These are phyloP conservation scores for Bradysia coprophila DNA, from an alignment of 1,140 invertebrate genomes.

Conservation along the genomic window DNA sequence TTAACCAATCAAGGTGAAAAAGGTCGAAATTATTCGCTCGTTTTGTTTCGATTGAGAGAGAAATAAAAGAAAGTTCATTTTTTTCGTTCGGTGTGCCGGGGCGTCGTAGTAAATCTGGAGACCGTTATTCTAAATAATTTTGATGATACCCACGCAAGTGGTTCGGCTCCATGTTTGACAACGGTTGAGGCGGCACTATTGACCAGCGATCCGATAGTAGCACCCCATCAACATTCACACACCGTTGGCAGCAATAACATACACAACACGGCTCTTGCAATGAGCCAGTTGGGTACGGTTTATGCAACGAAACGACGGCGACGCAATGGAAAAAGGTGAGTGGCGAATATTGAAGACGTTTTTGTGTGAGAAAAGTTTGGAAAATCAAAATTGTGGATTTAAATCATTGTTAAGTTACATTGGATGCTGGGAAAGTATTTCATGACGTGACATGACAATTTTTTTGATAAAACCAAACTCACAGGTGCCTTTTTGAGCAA, in stretches of 20 bases:
- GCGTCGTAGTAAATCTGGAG: background rate
- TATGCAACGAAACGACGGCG: conserved; percentile 85
- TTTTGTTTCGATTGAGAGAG: too few relatives aligned
- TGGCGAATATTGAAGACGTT: conserved; percentile 2
- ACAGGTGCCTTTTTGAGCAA: too few relatives aligned
- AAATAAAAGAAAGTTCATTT: too few relatives aligned
- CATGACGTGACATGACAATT: too few relatives aligned
- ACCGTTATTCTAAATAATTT: background rate
- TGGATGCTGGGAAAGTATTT: too few relatives aligned
- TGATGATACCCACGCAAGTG: background rate
- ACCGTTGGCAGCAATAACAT: background rate
- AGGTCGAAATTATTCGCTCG: too few relatives aligned
- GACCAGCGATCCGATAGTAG: background rate
- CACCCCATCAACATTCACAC: background rate
- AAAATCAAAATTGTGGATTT: conserved; percentile 1
- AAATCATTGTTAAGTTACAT: too few relatives aligned
- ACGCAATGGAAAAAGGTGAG: conserved; percentile 86
- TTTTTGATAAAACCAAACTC: too few relatives aligned
- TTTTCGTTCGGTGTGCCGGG: too few relatives aligned
- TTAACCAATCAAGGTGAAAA: too few relatives aligned
- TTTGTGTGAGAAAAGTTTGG: background rate
- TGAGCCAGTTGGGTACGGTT: conserved; percentile 82
- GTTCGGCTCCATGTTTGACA: background rate
- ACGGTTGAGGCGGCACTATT: background rate
- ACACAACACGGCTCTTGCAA: conserved; percentile 13